Percentiles rank a stretch among this genome's conserved stretches.
Conservation (phyloP, 2,888 invertebrate genomes). For the Acrobasis suavella region DNA sequence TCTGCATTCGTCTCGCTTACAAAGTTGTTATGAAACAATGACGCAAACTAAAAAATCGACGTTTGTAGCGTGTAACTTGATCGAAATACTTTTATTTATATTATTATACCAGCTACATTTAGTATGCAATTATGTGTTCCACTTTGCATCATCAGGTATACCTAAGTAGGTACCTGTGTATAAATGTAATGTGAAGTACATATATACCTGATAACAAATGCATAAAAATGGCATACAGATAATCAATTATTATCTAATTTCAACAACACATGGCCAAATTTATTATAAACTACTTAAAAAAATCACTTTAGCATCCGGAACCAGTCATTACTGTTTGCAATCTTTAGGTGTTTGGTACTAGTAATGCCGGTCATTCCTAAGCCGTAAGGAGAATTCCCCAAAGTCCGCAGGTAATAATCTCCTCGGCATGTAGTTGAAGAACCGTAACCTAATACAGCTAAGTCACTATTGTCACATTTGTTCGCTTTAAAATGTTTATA, state of each 20-base stretch:
- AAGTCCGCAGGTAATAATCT: constrained; percentile 70
- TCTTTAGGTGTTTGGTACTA: constrained; percentile 33
- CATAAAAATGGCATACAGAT: background rate
- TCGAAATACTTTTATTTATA: background rate
- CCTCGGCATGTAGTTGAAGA: constrained; percentile 67
- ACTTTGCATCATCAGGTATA: background rate
- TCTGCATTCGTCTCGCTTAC: constrained; percentile 47
- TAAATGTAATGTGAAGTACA: background rate
- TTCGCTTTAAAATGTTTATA: constrained; percentile 67
- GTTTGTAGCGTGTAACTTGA: constrained; percentile 26
- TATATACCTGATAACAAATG: background rate
- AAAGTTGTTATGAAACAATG: constrained; percentile 48
- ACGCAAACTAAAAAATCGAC: constrained; percentile 42
- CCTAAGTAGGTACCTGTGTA: no score
- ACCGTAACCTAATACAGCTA: constrained; percentile 72
- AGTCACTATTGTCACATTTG: constrained; percentile 58
- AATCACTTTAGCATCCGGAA: constrained; percentile 46
- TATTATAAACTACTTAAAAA: constrained; percentile 34
- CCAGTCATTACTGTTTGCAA: constrained; percentile 43
- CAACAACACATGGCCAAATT: constrained; percentile 41
- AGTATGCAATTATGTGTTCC: background rate
- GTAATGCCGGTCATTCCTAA: constrained; percentile 70
- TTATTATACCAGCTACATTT: background rate
- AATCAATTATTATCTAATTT: background rate
- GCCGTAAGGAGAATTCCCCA: constrained; percentile 60